Evolutionary conservation across 2,888 invertebrate species (phyloP).

Genomic region (Petrophora chlorosata): DNA sequence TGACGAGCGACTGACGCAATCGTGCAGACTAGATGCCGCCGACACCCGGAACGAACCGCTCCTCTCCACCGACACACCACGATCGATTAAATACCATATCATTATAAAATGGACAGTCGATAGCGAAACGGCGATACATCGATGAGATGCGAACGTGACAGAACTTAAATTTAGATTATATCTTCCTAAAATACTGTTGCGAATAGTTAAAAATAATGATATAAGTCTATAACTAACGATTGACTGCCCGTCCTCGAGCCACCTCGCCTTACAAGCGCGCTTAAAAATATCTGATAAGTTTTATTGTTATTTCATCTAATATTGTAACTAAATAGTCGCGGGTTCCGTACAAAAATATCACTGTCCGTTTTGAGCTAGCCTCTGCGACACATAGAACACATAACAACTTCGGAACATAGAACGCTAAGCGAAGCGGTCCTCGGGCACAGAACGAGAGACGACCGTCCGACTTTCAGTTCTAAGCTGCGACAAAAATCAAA

Average conservation of each 20-base stretch:
- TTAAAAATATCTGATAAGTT: slow-evolving; percentile 33
- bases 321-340: no score
- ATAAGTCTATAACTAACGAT: slow-evolving; percentile 74
- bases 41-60: no score
- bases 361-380: slow-evolving; percentile 23
- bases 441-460: not conserved
- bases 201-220: slow-evolving; percentile 82
- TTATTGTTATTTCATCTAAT: slow-evolving; percentile 7
- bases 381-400: slow-evolving; percentile 26
- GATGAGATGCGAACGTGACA: slow-evolving; percentile 48
- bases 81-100: not conserved
- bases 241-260: slow-evolving; percentile 47
- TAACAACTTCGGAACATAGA: slow-evolving; percentile 18
- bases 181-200: slow-evolving; percentile 80
- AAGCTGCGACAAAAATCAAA: not conserved
- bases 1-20: slow-evolving; percentile 41
- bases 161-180: slow-evolving; percentile 77
- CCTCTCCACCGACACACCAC: slow-evolving; percentile 1
- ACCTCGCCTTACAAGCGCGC: slow-evolving; percentile 45
- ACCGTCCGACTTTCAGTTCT: slow-evolving; percentile 1
- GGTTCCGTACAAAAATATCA: slow-evolving; percentile 39
- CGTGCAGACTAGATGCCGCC: slow-evolving; percentile 48
- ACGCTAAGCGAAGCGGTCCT: no score
- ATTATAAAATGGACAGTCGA: slow-evolving; percentile 50
- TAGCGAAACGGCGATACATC: slow-evolving; percentile 56